phyloP scores from a whole-genome alignment of 2,113 vertebrate genomes.

The Anoura caudifer region DNA sequence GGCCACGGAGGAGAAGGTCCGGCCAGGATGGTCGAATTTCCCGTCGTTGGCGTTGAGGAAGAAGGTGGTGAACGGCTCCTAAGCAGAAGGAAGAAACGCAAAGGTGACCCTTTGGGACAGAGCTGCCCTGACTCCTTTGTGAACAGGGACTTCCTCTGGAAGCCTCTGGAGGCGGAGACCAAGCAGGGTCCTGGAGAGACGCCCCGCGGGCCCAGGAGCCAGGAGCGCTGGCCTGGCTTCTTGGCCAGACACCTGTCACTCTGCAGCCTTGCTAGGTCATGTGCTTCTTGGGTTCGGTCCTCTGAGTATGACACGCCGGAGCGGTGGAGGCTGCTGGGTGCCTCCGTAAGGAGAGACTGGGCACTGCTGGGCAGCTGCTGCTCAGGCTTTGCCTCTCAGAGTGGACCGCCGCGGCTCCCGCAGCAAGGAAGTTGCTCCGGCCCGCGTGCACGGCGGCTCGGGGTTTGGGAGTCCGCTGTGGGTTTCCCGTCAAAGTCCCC shows the following conservation, averaged over 20 bases:
- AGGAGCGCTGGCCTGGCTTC: neutral
- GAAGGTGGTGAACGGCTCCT: conserved; percentile 98
- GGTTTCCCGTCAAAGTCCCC: no score
- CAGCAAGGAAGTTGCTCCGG: neutral
- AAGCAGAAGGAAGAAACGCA: conserved; percentile 1
- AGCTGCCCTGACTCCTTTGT: neutral
- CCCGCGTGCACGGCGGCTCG: no score
- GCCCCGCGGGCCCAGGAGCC: no score
- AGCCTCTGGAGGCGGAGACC: neutral
- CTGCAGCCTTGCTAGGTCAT: neutral
- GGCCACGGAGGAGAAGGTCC: conserved; percentile 92
- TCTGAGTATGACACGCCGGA: neutral
- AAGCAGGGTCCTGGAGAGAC: neutral
- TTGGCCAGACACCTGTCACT: no score
- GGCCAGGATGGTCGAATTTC: conserved; percentile 95
- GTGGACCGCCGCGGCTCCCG: neutral
- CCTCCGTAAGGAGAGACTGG: no score
- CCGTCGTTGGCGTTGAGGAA: conserved; percentile 92
- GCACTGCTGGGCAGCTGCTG: no score
- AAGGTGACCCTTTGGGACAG: neutral
- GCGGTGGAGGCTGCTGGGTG: neutral
- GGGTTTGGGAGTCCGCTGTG: no score
- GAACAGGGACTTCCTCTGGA: neutral
- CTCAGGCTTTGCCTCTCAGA: neutral
- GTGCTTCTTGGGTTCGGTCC: neutral